Evolutionary conservation across 2,113 vertebrate species (phyloP).

Genomic region (Actenoides hombroni): DNA sequence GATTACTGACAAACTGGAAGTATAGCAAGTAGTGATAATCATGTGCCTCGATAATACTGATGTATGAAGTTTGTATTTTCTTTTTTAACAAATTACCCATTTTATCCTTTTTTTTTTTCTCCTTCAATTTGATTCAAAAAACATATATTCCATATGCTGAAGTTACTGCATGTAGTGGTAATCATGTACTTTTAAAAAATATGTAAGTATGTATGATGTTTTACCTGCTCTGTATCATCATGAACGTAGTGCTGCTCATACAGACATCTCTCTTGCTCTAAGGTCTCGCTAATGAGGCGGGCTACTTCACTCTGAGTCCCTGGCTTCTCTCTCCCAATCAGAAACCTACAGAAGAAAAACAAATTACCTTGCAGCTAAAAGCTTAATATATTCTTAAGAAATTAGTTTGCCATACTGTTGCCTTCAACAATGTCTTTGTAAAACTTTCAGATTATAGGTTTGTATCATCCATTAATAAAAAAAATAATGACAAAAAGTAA

Average conservation of each 20-base stretch:
- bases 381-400: neutral
- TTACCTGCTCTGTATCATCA: slow-evolving; percentile 75
- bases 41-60: neutral
- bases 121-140: neutral
- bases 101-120: neutral
- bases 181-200: neutral
- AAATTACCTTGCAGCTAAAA: neutral
- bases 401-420: neutral
- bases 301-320: slow-evolving; percentile 91
- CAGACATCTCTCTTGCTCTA: slow-evolving; percentile 87
- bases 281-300: slow-evolving; percentile 90
- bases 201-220: neutral
- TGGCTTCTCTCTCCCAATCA: slow-evolving; percentile 91
- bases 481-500: neutral
- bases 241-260: slow-evolving; percentile 85
- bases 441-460: neutral
- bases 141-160: neutral
- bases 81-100: neutral
- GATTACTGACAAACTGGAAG: neutral
- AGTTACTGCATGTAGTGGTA: neutral
- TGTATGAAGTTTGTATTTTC: neutral
- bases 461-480: neutral
- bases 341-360: slow-evolving; percentile 75
- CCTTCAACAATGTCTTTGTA: neutral
- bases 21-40: neutral